Conservation (phyloP, 2,113 vertebrate genomes). For the Spheniscus mendiculus region DNA sequence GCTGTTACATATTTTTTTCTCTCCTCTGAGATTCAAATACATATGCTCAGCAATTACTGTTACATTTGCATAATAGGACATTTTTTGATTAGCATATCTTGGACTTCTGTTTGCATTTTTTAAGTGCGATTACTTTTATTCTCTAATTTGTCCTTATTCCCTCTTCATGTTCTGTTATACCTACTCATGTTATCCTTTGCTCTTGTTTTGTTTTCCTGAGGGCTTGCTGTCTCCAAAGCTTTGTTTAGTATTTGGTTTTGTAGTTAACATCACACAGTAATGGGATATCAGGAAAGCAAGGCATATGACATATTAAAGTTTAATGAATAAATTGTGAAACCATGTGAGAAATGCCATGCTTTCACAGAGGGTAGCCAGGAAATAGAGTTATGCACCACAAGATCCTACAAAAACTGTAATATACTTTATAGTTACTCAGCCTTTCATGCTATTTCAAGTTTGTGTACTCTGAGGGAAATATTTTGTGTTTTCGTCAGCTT, state of each 20-base stretch:
- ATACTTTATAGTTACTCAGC: neutral
- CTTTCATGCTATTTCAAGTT: neutral
- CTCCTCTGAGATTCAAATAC: constrained; percentile 51
- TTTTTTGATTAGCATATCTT: constrained; percentile 64
- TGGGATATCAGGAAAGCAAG: neutral
- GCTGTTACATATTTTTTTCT: constrained; percentile 27
- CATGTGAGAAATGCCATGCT: neutral
- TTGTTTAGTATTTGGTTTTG: neutral
- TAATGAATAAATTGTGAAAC: constrained; percentile 23
- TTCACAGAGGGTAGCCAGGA: neutral
- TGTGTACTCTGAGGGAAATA: neutral
- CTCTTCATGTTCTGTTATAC: neutral
- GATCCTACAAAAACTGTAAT: neutral
- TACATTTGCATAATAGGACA: constrained; percentile 46
- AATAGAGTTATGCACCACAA: neutral
- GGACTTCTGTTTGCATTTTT: constrained; percentile 50
- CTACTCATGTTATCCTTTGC: neutral
- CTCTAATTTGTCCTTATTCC: neutral
- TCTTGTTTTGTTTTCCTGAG: neutral
- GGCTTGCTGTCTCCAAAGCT: neutral
- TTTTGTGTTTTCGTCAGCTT: neutral
- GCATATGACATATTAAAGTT: constrained; percentile 13
- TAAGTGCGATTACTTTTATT: constrained; percentile 23
- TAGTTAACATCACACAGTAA: neutral
- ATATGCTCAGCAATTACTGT: constrained; percentile 66